phyloP scores from a whole-genome alignment of 2,113 vertebrate genomes.

The Caranx ignobilis region DNA sequence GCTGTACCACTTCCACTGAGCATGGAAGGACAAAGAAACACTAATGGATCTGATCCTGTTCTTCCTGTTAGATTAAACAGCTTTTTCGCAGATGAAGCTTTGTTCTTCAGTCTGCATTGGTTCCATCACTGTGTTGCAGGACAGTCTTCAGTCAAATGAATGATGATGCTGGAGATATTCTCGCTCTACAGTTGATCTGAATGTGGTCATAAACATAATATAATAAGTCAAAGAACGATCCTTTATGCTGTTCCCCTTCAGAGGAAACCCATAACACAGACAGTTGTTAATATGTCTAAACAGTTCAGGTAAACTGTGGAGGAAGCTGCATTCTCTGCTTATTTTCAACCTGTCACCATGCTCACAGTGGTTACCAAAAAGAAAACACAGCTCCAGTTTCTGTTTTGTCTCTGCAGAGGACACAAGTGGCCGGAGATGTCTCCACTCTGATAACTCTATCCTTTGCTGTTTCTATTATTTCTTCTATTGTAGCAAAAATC shows the following conservation, averaged over 20 bases:
- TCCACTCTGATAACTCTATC: not conserved
- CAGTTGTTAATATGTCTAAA: constrained; percentile 41
- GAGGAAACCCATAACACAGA: constrained; percentile 46
- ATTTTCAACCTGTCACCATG: constrained; percentile 25
- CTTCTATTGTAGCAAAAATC: not conserved
- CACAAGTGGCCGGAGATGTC: not conserved
- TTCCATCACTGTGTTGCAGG: no score
- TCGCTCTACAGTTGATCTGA: not conserved
- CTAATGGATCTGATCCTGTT: constrained; percentile 7
- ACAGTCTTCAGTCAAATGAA: not conserved
- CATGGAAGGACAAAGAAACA: not conserved
- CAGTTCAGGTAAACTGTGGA: constrained; percentile 42
- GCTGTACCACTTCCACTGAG: not conserved
- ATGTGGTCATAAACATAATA: not conserved
- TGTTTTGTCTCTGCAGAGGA: not conserved
- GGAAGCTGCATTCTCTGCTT: constrained; percentile 35
- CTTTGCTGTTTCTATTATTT: not conserved
- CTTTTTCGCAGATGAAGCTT: no score
- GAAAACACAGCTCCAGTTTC: not conserved
- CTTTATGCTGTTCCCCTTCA: constrained; percentile 1
- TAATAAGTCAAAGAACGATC: not conserved
- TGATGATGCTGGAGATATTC: not conserved
- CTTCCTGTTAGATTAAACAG: not conserved
- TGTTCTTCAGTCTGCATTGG: no score
- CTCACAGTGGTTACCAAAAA: not conserved